A percentile compares a stretch with the other conserved stretches of the same genome.
Evolutionary conservation across 1,140 invertebrate species (phyloP).

Genomic region (Drosophila miranda): DNA sequence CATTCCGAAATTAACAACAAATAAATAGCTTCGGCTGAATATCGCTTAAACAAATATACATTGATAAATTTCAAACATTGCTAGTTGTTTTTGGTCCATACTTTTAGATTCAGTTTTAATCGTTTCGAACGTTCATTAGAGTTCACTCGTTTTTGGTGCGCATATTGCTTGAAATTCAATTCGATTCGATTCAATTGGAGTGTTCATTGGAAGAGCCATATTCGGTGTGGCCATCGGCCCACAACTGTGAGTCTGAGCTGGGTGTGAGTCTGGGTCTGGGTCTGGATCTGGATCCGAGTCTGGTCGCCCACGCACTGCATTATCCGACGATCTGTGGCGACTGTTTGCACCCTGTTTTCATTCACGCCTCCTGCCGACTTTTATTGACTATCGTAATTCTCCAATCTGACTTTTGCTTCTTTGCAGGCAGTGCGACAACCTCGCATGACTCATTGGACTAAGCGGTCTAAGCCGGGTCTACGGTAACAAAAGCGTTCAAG

Average conservation of each 20-base stretch:
- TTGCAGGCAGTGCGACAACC: constrained; percentile 26
- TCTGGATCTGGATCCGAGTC: constrained; percentile 39
- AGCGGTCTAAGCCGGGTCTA: constrained; percentile 66
- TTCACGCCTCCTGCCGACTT: constrained; percentile 62
- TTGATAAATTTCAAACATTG: constrained; percentile 20
- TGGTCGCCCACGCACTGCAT: constrained; percentile 49
- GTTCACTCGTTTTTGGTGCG: constrained; percentile 34
- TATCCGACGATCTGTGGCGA: constrained; percentile 18
- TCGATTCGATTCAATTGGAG: constrained; percentile 56
- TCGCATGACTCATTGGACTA: constrained; percentile 50
- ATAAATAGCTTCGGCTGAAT: constrained; percentile 7
- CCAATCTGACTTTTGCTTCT: constrained; percentile 25
- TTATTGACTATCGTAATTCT: constrained; percentile 38
- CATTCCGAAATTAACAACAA: constrained; percentile 15
- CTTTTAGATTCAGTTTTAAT: neutral
- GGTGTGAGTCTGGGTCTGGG: constrained; percentile 1
- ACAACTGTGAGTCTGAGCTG: constrained; percentile 25
- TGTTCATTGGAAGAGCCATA: constrained; percentile 65
- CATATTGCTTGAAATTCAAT: constrained; percentile 21
- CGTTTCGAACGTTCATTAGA: constrained; percentile 20
- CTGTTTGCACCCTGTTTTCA: constrained; percentile 31
- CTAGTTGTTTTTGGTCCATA: constrained; percentile 16
- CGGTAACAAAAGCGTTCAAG: constrained; percentile 15
- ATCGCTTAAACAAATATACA: neutral
- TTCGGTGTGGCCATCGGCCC: constrained; percentile 56